A percentile compares a stretch with the other conserved stretches of the same genome.
Conservation (phyloP, 2,888 invertebrate genomes). For the Palloptera scutellata region DNA sequence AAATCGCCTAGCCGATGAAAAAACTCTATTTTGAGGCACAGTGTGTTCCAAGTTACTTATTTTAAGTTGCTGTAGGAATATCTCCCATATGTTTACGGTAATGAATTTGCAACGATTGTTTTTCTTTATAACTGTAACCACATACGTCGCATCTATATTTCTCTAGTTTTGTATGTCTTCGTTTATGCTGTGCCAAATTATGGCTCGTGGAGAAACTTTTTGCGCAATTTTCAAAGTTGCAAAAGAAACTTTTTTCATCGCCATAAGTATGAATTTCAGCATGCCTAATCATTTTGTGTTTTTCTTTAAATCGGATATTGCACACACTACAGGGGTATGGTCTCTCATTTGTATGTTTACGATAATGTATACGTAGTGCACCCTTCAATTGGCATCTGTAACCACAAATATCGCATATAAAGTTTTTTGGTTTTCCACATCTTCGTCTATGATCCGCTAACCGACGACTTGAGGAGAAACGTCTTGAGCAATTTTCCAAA, state of each 20-base stretch:
- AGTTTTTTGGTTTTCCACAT: conserved; percentile 47
- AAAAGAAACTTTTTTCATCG: conserved; percentile 45
- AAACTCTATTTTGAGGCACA: too few relatives aligned
- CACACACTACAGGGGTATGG: conserved; percentile 36
- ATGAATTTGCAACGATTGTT: conserved; percentile 54
- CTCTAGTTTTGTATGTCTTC: conserved; percentile 48
- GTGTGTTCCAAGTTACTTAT: too few relatives aligned
- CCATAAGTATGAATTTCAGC: conserved; percentile 37
- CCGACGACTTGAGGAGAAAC: conserved; percentile 45
- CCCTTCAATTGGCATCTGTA: conserved; percentile 45
- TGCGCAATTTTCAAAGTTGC: conserved; percentile 48
- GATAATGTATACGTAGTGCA: conserved; percentile 45
- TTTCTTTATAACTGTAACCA: conserved; percentile 42
- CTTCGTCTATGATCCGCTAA: conserved; percentile 48
- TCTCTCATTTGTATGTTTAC: conserved; percentile 2
- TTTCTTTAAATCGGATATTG: conserved; percentile 33
- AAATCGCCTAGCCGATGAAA: too few relatives aligned
- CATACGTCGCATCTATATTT: conserved; percentile 41
- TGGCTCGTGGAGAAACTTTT: conserved; percentile 49
- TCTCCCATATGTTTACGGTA: conserved; percentile 56
- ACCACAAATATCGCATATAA: conserved; percentile 33
- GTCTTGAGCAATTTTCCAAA: conserved; percentile 49
- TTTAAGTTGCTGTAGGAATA: conserved; percentile 37
- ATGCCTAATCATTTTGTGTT: too few relatives aligned
- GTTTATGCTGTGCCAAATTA: conserved; percentile 49